Base-by-base conservation (phyloP, 2,888 invertebrate species). In the Eucriotettix oculatus region DNA sequence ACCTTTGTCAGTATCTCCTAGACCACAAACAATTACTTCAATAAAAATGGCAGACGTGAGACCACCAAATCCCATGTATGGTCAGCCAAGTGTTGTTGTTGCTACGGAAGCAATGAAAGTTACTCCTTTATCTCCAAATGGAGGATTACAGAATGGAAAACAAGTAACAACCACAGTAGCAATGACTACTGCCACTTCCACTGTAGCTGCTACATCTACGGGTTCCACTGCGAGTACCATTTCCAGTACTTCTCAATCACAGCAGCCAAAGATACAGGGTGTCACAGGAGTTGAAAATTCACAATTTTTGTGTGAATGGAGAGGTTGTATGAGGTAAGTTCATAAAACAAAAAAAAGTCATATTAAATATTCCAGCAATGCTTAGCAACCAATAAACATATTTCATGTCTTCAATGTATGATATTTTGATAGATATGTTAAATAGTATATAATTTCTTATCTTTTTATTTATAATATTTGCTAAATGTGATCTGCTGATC, bases 301-400 rank as follows among this genome's bases (percentile, higher is more conserved):
- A 29, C 57, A 64, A 62, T 70, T 68, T 64, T 63, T 94, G 59
- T 97, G 97, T 72, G 96, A 96, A 72, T 97, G 97, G 97, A 82
- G 87, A 60, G 91, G 91, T 29, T 97, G 97, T 73, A 84, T 78
- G 68, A 77, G 76, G 81, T 76, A 69, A 71, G 72, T 67, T 14
- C 16, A 40, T 10, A 1, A 29, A 29, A 2, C 7, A 29, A 2
- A 29, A 5, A 29, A 29, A 29, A 29, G 2, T 2, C 7, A 29
- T 29, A 5, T 29, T 29, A 5, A 5, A 29, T 29, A 29, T 7
- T 29, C 29, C 29, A 7, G 29, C 2, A 29, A 29, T 29, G 29
- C 29, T 29, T 29, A 5, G 29, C 29, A 29, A 29, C 3, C 29
- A 29, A 29, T 29, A 29, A 29, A 29, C 29, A 7, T 29, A 7